Evolutionary conservation across 2,797 vertebrate species (phyloP).

Genomic region (Artibeus lituratus): DNA sequence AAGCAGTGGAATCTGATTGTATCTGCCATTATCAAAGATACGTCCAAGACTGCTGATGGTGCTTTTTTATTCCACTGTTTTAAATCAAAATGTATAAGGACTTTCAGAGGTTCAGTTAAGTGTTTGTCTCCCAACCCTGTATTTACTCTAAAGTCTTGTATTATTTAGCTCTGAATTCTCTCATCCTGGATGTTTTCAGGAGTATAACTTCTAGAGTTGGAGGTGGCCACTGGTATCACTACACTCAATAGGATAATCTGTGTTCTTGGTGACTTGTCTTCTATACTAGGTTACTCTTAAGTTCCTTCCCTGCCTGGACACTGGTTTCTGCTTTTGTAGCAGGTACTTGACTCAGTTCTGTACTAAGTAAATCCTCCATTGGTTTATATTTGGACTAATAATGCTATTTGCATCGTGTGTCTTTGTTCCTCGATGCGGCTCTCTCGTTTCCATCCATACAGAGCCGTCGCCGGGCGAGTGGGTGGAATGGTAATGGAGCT

Average conservation of each 20-base stretch:
- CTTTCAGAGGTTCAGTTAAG: background rate
- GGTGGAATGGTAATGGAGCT: conserved; percentile 2
- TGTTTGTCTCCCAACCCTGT: background rate
- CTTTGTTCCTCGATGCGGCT: background rate
- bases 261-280: background rate
- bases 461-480: background rate
- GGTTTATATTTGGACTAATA: background rate
- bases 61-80: background rate
- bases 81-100: background rate
- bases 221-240: background rate
- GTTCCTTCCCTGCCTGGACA: background rate
- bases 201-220: background rate
- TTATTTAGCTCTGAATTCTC: background rate
- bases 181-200: background rate
- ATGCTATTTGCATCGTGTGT: background rate
- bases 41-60: background rate
- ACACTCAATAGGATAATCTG: background rate
- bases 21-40: background rate
- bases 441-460: background rate
- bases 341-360: background rate
- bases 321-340: background rate
- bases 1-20: background rate
- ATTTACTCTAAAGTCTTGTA: background rate
- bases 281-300: background rate
- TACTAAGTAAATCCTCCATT: background rate